Conservation (phyloP, 2,113 vertebrate species). For the Grantiella picta region DNA sequence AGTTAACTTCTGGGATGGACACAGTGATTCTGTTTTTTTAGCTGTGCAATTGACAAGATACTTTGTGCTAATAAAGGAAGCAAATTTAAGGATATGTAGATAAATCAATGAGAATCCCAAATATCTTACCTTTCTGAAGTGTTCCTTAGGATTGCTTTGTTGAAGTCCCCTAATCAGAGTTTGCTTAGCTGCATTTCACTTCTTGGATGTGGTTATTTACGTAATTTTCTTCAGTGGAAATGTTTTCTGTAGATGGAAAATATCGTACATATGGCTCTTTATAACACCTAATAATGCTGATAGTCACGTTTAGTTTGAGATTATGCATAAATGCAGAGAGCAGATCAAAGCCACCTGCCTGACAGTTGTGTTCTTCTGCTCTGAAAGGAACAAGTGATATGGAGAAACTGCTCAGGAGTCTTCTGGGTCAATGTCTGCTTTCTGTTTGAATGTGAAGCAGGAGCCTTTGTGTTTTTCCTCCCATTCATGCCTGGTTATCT, state of each 20-base stretch:
- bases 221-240: background rate
- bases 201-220: background rate
- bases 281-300: background rate
- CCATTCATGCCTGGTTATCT: background rate
- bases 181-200: background rate
- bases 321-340: background rate
- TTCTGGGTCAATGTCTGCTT: background rate
- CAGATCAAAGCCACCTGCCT: constrained; percentile 8
- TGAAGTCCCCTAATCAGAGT: background rate
- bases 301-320: background rate
- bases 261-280: background rate
- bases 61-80: background rate
- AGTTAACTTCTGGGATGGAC: background rate
- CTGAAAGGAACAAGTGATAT: background rate
- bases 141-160: background rate
- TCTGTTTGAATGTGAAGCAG: background rate
- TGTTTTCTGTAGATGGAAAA: background rate
- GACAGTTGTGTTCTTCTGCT: background rate
- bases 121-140: background rate
- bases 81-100: background rate
- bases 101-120: background rate
- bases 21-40: background rate
- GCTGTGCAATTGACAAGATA: background rate
- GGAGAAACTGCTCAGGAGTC: background rate
- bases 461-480: background rate